Evolutionary conservation across 1,140 invertebrate genomes (phyloP).

Genomic region (Papilio dardanus): DNA sequence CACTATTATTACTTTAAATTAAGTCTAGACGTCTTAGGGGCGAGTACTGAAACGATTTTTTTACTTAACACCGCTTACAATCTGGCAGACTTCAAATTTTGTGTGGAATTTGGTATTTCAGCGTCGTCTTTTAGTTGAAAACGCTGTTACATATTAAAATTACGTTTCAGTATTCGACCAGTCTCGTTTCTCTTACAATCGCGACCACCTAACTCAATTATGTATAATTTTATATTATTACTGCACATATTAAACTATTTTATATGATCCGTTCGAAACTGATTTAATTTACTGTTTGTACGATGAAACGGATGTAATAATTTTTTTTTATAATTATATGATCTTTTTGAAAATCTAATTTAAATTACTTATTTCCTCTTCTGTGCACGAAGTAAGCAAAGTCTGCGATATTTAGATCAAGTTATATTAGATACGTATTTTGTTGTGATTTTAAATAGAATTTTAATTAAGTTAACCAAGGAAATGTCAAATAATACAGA

Average conservation of each 20-base stretch:
- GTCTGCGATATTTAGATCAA: too few relatives aligned
- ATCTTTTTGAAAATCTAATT: neutral
- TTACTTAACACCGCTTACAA: too few relatives aligned
- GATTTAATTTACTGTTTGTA: conserved; percentile 4
- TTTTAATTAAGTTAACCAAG: too few relatives aligned
- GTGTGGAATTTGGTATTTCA: too few relatives aligned
- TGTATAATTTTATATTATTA: conserved; percentile 37
- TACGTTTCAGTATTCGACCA: too few relatives aligned
- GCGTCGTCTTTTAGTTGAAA: too few relatives aligned
- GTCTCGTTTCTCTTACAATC: conserved; percentile 20
- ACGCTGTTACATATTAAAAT: too few relatives aligned
- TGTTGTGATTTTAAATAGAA: too few relatives aligned
- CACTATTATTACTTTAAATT: conserved; percentile 28
- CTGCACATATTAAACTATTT: conserved; percentile 30
- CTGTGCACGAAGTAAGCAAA: neutral
- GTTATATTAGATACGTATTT: too few relatives aligned
- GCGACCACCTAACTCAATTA: conserved; percentile 36
- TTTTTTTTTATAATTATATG: conserved; percentile 10
- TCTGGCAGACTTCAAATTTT: too few relatives aligned
- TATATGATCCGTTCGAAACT: conserved; percentile 25
- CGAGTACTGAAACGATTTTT: too few relatives aligned
- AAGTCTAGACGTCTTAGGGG: conserved; percentile 27
- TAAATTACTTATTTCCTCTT: neutral
- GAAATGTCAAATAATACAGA: too few relatives aligned
- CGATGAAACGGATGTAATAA: conserved; percentile 15